Evolutionary conservation across 2,888 invertebrate genomes (phyloP), one percentile per base, ranked within the genome.

Genomic region (Ischnus inquisitorius): DNA sequence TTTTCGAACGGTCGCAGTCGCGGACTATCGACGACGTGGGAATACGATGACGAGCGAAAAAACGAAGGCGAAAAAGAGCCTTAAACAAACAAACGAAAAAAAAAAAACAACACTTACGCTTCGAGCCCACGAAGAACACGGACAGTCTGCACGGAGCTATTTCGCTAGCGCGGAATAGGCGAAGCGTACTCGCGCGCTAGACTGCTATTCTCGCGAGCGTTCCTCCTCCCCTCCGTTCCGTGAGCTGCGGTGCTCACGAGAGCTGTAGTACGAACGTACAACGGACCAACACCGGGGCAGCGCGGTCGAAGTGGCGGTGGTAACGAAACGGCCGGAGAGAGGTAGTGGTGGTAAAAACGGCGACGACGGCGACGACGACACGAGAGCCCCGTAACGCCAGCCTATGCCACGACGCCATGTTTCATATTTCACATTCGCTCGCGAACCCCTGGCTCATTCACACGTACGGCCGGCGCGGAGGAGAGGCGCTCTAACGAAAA

Each of bases 121-220:
- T 91, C 90, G 91, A 90, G 90, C 91, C 91, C 86, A 82, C 91
- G 91, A 92, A 92, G 91, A 92, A 87, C 90, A 82, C 84, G 90
- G 89, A 92, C 92, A 91, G 91, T 92, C 88, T 92, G 91, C 91
- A 91, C 91, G 89, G 90, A 92, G 92, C 91, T 91, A 91, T 92
- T 92, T 92, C 89, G 92, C 91, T 92, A 90, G 90, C 91, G 92
- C 92, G 91, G 93, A 93, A 92, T 92, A 91, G 90, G 86, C 90
- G 90, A 90, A 92, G 90, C 91, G 91, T 90, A 91, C 87, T 87
- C 86, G 86, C 86, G 84, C 85, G 86, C 86, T 83, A 83, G 84
- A 78, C 79, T 86, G 84, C 91, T 93, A 91, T 93, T 93, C 93
- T 90, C 89, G 88, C 90, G 89, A 92, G 91, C 93, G 92, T 90